These are phyloP conservation scores for Pseudomyrmex concolor DNA, from an alignment of 1,140 invertebrate genomes.

Conservation along the genomic window DNA sequence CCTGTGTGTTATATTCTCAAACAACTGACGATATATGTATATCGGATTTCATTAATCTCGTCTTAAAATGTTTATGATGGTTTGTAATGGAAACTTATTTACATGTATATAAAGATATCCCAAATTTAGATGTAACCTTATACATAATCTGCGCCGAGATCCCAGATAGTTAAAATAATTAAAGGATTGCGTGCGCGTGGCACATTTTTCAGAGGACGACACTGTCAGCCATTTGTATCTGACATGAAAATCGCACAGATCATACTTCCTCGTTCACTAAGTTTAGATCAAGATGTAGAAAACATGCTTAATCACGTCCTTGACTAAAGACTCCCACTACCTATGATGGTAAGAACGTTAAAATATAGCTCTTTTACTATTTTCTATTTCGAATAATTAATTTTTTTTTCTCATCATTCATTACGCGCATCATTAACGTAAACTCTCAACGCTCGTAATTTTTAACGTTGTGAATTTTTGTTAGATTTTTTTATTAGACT, in stretches of 20 bases:
- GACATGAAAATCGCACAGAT: slow-evolving; percentile 56
- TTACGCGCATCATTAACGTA: not conserved
- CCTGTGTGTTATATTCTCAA: not conserved
- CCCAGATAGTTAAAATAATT: slow-evolving; percentile 53
- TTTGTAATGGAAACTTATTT: not conserved
- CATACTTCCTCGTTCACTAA: slow-evolving; percentile 52
- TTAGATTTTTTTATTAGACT: not conserved
- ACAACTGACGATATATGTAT: too few species aligned
- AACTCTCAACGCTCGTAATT: not conserved
- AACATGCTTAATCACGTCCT: slow-evolving; percentile 22
- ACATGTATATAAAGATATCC: not conserved
- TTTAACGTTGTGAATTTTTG: not conserved
- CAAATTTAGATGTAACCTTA: slow-evolving; percentile 54
- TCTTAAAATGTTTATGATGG: not conserved
- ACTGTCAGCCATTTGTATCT: slow-evolving; percentile 52
- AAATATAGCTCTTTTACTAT: not conserved
- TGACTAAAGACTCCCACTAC: not conserved
- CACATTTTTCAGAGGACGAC: slow-evolving; percentile 52
- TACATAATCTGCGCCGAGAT: slow-evolving; percentile 15
- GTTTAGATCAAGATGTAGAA: slow-evolving; percentile 48
- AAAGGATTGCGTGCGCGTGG: slow-evolving; percentile 56
- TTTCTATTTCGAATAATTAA: slow-evolving; percentile 5
- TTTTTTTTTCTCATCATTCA: not conserved
- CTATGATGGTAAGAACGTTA: not conserved
- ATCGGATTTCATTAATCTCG: not conserved